Conservation (phyloP, 2,113 vertebrate species). For the Amphilophus citrinellus region DNA sequence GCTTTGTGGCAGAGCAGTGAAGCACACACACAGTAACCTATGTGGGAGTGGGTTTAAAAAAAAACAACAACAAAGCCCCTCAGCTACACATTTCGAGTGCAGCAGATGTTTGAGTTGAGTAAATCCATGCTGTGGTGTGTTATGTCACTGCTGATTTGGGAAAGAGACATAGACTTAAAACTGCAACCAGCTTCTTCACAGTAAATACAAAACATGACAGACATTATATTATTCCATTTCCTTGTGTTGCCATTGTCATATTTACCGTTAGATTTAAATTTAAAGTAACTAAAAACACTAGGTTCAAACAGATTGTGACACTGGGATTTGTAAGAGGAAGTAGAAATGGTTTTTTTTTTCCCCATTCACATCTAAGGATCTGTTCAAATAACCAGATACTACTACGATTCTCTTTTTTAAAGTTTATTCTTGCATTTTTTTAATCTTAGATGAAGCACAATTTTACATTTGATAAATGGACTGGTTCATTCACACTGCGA, state of each 20-base stretch:
- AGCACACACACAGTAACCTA: background rate
- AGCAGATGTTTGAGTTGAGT: conserved; percentile 33
- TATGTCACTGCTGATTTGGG: conserved; percentile 23
- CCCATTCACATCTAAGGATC: background rate
- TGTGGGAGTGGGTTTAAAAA: conserved; percentile 24
- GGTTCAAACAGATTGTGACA: background rate
- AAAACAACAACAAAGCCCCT: conserved; percentile 1
- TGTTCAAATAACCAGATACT: background rate
- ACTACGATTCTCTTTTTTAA: background rate
- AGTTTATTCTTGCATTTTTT: background rate
- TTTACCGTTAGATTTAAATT: background rate
- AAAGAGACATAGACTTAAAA: background rate
- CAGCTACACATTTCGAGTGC: conserved; percentile 12
- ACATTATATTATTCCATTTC: background rate
- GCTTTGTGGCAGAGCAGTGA: conserved; percentile 1
- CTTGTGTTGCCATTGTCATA: background rate
- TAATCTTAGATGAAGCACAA: background rate
- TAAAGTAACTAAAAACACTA: background rate
- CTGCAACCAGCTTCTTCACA: conserved; percentile 2
- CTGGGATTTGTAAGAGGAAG: background rate
- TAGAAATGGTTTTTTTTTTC: background rate
- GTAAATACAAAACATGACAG: background rate
- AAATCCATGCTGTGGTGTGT: conserved; percentile 27
- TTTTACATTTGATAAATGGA: background rate
- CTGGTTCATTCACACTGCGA: too few relatives aligned